Conservation (phyloP, 2,113 vertebrate genomes). For the Athene cunicularia region DNA sequence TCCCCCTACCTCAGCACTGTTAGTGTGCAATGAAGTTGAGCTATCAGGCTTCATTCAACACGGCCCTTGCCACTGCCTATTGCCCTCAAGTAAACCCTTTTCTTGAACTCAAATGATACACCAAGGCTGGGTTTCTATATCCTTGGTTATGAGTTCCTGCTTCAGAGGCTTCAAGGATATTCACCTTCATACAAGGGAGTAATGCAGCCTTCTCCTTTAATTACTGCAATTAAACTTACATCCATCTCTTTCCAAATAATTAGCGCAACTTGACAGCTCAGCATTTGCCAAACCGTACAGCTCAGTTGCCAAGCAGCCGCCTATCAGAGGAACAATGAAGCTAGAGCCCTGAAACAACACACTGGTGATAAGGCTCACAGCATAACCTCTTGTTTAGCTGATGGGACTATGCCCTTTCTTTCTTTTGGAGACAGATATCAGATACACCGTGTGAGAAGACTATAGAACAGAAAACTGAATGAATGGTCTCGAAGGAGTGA, state of each 20-base stretch:
- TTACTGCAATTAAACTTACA: conserved; percentile 50
- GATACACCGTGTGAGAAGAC: not conserved
- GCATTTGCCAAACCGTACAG: not conserved
- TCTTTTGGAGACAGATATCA: not conserved
- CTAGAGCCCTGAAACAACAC: conserved; percentile 13
- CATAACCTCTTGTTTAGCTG: not conserved
- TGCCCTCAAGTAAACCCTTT: not conserved
- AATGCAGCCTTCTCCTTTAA: conserved; percentile 21
- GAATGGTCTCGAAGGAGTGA: not conserved
- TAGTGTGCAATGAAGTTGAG: not conserved
- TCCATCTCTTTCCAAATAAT: conserved; percentile 63
- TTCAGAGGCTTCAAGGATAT: not conserved
- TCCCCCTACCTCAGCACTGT: not conserved
- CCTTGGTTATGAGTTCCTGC: not conserved
- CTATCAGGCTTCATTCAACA: not conserved
- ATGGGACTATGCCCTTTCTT: not conserved
- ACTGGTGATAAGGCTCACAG: not conserved
- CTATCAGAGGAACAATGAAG: not conserved
- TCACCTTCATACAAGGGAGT: not conserved
- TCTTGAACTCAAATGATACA: not conserved
- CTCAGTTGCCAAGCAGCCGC: not conserved
- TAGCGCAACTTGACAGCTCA: conserved; percentile 31
- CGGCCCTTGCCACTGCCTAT: not conserved
- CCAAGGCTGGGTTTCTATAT: not conserved
- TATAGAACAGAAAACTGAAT: not conserved